These are phyloP conservation scores for Rotaria socialis DNA, from an alignment of 2,888 invertebrate species.

Conservation along the genomic window DNA sequence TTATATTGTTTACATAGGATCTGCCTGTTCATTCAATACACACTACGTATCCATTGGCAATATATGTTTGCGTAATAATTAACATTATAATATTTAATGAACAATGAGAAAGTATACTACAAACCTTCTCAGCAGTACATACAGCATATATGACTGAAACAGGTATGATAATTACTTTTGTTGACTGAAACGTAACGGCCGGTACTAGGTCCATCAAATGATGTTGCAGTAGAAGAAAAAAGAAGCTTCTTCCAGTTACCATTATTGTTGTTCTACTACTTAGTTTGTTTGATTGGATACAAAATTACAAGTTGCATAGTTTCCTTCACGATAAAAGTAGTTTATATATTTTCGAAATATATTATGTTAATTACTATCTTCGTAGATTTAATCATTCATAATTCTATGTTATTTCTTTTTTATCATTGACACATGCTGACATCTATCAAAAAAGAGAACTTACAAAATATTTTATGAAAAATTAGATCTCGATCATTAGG, in stretches of 20 bases:
- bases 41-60: too few relatives aligned
- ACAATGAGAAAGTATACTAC: too few relatives aligned
- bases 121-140: not conserved
- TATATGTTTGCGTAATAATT: too few relatives aligned
- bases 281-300: constrained; percentile 32
- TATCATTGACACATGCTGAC: not conserved
- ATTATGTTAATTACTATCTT: not conserved
- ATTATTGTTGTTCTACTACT: constrained; percentile 11
- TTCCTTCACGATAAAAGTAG: not conserved
- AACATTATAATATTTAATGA: too few relatives aligned
- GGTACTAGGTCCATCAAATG: not conserved
- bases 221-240: not conserved
- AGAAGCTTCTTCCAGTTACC: not conserved
- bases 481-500: too few relatives aligned
- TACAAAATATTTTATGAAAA: not conserved
- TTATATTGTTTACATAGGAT: too few relatives aligned
- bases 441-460: not conserved
- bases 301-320: not conserved
- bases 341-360: not conserved
- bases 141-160: not conserved
- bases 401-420: not conserved
- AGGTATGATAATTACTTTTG: not conserved
- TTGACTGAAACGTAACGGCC: not conserved
- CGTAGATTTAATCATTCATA: not conserved
- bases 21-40: too few relatives aligned